Evolutionary conservation across 2,888 invertebrate genomes (phyloP).

Genomic region (Myopa testacea): DNA sequence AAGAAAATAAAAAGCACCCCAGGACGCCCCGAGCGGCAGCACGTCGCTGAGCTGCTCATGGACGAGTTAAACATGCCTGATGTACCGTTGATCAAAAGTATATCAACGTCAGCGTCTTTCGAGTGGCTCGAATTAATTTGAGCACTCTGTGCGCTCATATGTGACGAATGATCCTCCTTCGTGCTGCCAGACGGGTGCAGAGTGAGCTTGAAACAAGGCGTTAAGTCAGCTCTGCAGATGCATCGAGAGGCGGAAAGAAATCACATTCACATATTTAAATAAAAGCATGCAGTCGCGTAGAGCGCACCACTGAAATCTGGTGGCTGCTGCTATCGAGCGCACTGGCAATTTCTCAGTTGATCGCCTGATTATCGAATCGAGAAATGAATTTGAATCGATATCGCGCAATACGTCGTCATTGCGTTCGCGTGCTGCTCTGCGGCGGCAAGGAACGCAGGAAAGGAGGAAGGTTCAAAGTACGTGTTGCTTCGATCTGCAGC

Average conservation of each 20-base stretch:
- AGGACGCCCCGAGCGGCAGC: background rate
- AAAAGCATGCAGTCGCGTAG: no score
- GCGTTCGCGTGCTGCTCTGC: no score
- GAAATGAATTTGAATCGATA: background rate
- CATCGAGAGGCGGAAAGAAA: no score
- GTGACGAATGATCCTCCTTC: no score
- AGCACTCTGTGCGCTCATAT: background rate
- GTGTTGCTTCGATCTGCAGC: no score
- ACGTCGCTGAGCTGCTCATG: background rate
- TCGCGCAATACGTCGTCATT: background rate
- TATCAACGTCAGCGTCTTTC: constrained; percentile 33
- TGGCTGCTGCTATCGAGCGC: background rate
- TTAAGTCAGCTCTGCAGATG: no score
- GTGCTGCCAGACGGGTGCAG: no score
- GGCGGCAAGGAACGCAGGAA: no score
- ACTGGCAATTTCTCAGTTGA: constrained; percentile 3
- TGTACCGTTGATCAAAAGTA: constrained; percentile 33
- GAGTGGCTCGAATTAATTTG: constrained; percentile 5
- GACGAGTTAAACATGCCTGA: background rate
- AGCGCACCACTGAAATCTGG: background rate
- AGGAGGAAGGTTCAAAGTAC: no score
- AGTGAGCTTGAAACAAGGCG: no score
- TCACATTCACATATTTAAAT: no score
- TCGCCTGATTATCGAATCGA: constrained; percentile 3
- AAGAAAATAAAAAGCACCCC: constrained; percentile 37